Base-by-base conservation (phyloP, 1,140 invertebrate genomes). In the Doryteuthis pealeii region DNA sequence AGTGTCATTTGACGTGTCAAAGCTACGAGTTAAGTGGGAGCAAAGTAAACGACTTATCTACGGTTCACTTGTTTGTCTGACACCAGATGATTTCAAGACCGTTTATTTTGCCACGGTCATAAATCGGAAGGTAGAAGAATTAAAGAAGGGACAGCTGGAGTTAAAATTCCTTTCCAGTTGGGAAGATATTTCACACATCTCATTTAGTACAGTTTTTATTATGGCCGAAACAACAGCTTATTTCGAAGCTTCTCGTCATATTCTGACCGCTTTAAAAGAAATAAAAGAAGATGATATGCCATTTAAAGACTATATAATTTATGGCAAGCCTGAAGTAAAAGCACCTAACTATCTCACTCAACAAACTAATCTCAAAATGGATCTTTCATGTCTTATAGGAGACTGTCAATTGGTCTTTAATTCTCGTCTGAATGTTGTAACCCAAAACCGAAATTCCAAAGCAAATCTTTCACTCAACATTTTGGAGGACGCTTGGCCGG, bases 31-130 rank as follows among this genome's bases (percentile, higher is more conserved):
- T 3, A 80, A 85, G 1, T 89, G 88, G 88, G 75, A 83, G 32
- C 73, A 72, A 1, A 89, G 89, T 0, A 91, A 91, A 81, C 86
- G 91, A 69, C 90, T 95, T 35, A 90, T 94, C 81, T 91, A 87
- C 85, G 94, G 94, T 0, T 92, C 92, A 0, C 85, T 95, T n/a
- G 78, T 95, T 0, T 91, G 92, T 76, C 90, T 95, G 35, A 92
- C 92, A 1, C 86, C 78, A 15, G 91, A 93, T 81, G 89, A 92
- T 68, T 95, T 94, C 84, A 85, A 90, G 35, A 90, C 90, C 40
- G 87, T 93, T 43, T 85, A 92, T 45, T 90, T 94, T 78, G 93
- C 91, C 26, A 91, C 90, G 1, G 91, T 95, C 30, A 82, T 88
- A 6, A 88, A 92, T 35, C 87, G 92, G 65, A 89, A 92, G 54